Base-by-base conservation (phyloP, 2,113 vertebrate genomes). In the Sclerurus mexicanus region DNA sequence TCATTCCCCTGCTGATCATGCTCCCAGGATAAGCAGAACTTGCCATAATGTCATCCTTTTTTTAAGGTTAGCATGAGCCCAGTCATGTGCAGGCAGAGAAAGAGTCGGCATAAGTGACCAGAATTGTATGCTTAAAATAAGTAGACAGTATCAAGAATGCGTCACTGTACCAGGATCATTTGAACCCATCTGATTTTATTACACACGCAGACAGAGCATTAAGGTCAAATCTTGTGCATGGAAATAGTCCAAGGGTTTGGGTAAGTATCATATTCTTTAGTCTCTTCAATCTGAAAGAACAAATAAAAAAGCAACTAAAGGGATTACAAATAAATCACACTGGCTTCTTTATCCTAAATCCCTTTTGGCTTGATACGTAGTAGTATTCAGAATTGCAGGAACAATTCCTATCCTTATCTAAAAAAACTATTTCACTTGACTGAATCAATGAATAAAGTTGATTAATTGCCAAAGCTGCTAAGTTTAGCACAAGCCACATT, bases 221-320 rank as follows among this genome's bases (percentile, higher is more conserved):
- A 92, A 84, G 73, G 64, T 92, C 85, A 96, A 87, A 93, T 86
- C 82, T 97, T 83, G 67, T 72, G 47, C 73, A 39, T 46, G 64
- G 76, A 92, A 92, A 78, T 95, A 97, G 95, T 95, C 76, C 90
- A 78, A 62, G 76, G 71, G 69, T 86, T 86, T 81, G 85, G 44
- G 40, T 74, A 92, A 90, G 79, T 94, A 92, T 96, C 83, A 72
- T 91, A 95, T 94, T 90, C 83, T 93, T 93, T 86, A 78, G 68
- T 75, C 71, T 90, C 71, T 85, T 40, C 91, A 93, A 55, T 93
- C 76, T 95, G 88, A 92, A 95, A 94, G 52, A 88, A 79, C 69
- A 89, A 90, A 86, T 89, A 90, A 84, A 95, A 95, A 97, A 81
- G 42, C 72, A 95, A 81, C 93, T 92, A 95, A 93, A 93, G 60